These are phyloP conservation scores for Rousettus madagascariensis DNA, from an alignment of 2,797 vertebrate species.

Conservation along the genomic window DNA sequence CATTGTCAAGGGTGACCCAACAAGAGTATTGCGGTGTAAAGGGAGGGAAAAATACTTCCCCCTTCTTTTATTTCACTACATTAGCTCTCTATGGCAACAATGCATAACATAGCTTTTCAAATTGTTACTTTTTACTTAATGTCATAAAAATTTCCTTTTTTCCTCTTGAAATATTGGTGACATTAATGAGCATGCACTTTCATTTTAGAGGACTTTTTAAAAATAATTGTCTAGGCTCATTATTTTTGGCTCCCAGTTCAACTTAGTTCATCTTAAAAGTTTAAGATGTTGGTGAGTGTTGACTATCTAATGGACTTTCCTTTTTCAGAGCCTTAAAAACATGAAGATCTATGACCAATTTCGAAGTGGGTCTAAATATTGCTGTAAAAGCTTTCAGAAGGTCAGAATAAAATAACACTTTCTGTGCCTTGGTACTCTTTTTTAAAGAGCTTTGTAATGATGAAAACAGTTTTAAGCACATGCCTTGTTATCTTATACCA, in stretches of 20 bases:
- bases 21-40: neutral
- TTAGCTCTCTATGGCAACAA: neutral
- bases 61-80: neutral
- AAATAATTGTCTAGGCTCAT: neutral
- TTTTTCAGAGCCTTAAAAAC: conserved; percentile 56
- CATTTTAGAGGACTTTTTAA: neutral
- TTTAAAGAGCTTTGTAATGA: neutral
- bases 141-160: neutral
- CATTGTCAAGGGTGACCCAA: neutral
- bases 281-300: conserved; percentile 42
- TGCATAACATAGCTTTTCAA: neutral
- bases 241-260: conserved; percentile 42
- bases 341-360: conserved; percentile 30
- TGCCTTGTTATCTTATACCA: neutral
- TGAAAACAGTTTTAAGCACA: neutral
- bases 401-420: neutral
- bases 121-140: neutral
- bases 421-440: neutral
- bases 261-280: conserved; percentile 42
- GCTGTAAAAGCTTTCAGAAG: neutral
- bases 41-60: neutral
- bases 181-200: neutral
- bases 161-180: neutral
- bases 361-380: conserved; percentile 42
- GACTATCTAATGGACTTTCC: conserved; percentile 46